phyloP scores from a whole-genome alignment of 2,888 invertebrate species.

The Tubulanus polymorphus region DNA sequence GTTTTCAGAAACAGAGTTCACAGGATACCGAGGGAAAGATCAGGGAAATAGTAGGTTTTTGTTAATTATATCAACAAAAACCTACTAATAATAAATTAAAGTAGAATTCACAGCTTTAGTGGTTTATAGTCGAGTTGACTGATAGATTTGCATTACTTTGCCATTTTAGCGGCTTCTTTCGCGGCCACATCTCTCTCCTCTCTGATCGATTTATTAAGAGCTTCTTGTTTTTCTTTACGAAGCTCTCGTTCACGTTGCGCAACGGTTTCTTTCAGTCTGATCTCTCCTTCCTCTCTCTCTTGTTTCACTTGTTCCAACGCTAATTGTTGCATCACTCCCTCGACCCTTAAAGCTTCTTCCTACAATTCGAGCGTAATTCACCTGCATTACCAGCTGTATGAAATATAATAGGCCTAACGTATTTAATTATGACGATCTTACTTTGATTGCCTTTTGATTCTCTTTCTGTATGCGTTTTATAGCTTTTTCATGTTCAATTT shows the following conservation, averaged over 20 bases:
- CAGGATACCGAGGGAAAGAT: too few relatives aligned
- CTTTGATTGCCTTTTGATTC: conserved; percentile 33
- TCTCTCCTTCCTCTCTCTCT: conserved; percentile 30
- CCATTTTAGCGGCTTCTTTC: conserved; percentile 24
- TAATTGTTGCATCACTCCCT: conserved; percentile 39
- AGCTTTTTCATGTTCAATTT: conserved; percentile 28
- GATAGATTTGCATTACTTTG: conserved; percentile 29
- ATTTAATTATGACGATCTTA: conserved; percentile 8
- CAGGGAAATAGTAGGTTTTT: too few relatives aligned
- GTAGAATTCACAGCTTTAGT: neutral
- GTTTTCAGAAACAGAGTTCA: conserved; percentile 24
- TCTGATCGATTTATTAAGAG: conserved; percentile 26
- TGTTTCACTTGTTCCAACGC: conserved; percentile 37
- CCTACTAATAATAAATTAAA: neutral
- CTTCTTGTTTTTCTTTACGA: conserved; percentile 23
- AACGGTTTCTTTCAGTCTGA: conserved; percentile 27
- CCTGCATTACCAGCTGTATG: neutral
- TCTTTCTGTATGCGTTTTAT: conserved; percentile 28
- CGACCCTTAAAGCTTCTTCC: conserved; percentile 39
- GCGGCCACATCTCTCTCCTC: conserved; percentile 33
- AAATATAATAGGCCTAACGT: neutral
- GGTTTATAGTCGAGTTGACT: neutral
- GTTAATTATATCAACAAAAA: neutral
- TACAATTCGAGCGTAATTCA: conserved; percentile 10
- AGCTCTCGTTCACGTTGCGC: conserved; percentile 24